phyloP scores from a whole-genome alignment of 1,140 invertebrate genomes.

The Hycleus cichorii region DNA sequence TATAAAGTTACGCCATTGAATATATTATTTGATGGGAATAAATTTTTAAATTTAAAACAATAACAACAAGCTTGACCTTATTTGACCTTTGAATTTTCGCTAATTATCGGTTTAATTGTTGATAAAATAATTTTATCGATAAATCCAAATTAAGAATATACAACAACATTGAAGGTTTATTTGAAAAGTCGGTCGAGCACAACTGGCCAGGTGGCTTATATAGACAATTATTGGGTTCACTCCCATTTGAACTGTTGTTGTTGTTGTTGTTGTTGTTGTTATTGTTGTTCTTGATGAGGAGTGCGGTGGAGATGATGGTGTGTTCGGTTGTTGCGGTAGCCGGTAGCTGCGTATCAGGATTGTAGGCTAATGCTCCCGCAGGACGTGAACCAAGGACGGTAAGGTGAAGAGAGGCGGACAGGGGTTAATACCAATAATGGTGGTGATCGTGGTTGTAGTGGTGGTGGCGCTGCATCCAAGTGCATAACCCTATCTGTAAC shows the following conservation, averaged over 20 bases:
- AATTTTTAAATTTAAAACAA: too few species aligned
- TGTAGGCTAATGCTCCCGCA: slow-evolving; percentile 26
- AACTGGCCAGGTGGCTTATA: slow-evolving; percentile 25
- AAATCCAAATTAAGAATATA: too few species aligned
- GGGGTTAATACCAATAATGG: background rate
- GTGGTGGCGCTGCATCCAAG: slow-evolving; percentile 7
- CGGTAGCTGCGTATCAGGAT: slow-evolving; percentile 21
- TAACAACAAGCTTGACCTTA: too few species aligned
- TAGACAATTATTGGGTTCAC: slow-evolving; percentile 21
- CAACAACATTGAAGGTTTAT: too few species aligned
- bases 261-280: background rate
- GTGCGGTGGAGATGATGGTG: slow-evolving; percentile 6
- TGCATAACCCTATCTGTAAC: background rate
- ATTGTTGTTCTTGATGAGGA: background rate
- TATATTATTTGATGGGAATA: too few species aligned
- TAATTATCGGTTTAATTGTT: too few species aligned
- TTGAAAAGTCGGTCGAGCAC: slow-evolving; percentile 17
- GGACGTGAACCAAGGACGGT: slow-evolving; percentile 9
- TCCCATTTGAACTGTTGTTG: background rate
- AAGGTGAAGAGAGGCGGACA: background rate
- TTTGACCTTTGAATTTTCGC: too few species aligned
- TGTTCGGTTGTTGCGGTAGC: slow-evolving; percentile 17
- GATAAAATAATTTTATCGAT: too few species aligned
- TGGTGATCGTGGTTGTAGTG: background rate
- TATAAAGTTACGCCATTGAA: too few species aligned